Conservation (phyloP, 2,888 invertebrate species). For the Diachrysia chrysitis region DNA sequence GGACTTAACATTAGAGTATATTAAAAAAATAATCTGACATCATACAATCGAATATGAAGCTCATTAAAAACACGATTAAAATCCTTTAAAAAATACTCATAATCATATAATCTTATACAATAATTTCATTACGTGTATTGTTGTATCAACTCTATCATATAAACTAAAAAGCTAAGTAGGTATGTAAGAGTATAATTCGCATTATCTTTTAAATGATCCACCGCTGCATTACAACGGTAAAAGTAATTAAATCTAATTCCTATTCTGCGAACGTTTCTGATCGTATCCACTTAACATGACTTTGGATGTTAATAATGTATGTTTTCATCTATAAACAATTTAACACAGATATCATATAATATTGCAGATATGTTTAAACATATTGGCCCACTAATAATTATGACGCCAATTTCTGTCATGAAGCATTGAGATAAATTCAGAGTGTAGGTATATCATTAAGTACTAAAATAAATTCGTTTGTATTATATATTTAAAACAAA, state of each 20-base stretch:
- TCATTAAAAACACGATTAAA: no score
- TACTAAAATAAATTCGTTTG: no score
- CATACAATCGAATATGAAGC: no score
- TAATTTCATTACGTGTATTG: neutral
- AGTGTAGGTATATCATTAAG: no score
- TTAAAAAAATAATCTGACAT: no score
- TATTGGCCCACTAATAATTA: neutral
- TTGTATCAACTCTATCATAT: neutral
- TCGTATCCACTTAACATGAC: slow-evolving; percentile 26
- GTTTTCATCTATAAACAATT: neutral
- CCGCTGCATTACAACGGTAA: neutral
- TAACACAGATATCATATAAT: neutral
- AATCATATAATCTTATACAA: neutral
- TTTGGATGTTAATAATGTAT: slow-evolving; percentile 32
- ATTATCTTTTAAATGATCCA: neutral
- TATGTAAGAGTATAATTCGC: neutral
- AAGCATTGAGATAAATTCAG: no score
- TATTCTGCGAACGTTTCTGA: slow-evolving; percentile 25
- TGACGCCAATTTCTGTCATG: no score
- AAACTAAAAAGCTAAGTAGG: neutral
- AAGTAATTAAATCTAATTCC: slow-evolving; percentile 26
- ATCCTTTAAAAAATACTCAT: no score
- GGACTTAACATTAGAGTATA: no score
- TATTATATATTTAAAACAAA: no score
- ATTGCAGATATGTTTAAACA: neutral